Base-by-base conservation (phyloP, 1,140 invertebrate genomes). In the Eurosta solidaginis region DNA sequence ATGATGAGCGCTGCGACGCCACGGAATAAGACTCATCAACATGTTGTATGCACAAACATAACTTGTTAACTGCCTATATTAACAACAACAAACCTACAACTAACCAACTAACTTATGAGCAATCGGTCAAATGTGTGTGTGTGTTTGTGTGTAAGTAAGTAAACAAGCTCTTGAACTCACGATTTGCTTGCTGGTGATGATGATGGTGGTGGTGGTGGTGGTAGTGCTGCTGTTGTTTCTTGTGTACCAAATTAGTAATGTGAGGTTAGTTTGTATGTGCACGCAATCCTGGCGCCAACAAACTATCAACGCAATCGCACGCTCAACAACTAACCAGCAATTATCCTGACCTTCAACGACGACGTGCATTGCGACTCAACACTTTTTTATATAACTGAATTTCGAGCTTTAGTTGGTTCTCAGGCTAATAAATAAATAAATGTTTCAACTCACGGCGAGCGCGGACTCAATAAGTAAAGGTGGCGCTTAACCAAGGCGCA, bases 401-500 rank as follows among this genome's bases (percentile, higher is more conserved):
- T 25, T 22, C 49, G 22, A 22, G 9, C n/a, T 52, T 52, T 20
- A n/a, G n/a, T n/a, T n/a, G 33, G 59, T 68, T 68, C 59, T 68
- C 59, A 68, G 59, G 33, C 36, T 68, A 68, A 68, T 68, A 68
- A 68, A 63, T 63, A 63, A 52, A 52, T 20, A n/a, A n/a, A n/a
- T n/a, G n/a, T n/a, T n/a, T n/a, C n/a, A n/a, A n/a, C n/a, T n/a
- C n/a, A n/a, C n/a, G n/a, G n/a, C n/a, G n/a, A n/a, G n/a, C n/a
- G n/a, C n/a, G n/a, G n/a, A n/a, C n/a, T n/a, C n/a, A n/a, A n/a
- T n/a, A n/a, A n/a, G n/a, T n/a, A n/a, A n/a, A n/a, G n/a, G n/a
- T n/a, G n/a, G n/a, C n/a, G n/a, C n/a, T n/a, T n/a, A n/a, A n/a
- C n/a, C n/a, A n/a, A n/a, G n/a, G n/a, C n/a, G n/a, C n/a, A n/a